phyloP scores from a whole-genome alignment of 2,797 vertebrate genomes.

The Gobio occitaniae region DNA sequence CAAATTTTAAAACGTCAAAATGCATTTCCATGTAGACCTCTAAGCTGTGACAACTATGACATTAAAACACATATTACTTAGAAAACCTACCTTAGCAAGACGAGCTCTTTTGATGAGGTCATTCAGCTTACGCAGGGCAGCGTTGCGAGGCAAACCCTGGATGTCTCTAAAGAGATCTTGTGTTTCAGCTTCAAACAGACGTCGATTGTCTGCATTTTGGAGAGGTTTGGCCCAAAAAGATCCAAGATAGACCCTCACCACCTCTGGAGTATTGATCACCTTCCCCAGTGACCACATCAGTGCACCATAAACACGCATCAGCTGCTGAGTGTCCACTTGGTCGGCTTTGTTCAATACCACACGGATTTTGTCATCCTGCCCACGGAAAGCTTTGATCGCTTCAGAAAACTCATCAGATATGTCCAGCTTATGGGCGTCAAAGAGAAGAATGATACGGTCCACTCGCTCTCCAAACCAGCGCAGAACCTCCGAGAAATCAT shows the following conservation, averaged over 20 bases:
- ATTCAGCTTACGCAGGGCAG: conserved; percentile 95
- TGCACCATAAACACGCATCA: conserved; percentile 96
- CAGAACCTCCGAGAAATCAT: conserved; percentile 94
- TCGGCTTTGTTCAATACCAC: conserved; percentile 97
- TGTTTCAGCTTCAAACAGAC: conserved; percentile 92
- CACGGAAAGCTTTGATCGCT: conserved; percentile 92
- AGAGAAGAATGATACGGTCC: conserved; percentile 95
- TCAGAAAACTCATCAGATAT: conserved; percentile 99
- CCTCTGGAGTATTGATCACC: conserved; percentile 95
- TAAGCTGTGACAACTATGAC: background rate
- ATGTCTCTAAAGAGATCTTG: conserved; percentile 96
- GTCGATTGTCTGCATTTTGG: conserved; percentile 92
- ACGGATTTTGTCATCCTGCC: conserved; percentile 97
- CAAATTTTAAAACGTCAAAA: background rate
- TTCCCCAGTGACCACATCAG: conserved; percentile 99
- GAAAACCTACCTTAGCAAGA: conserved; percentile 88
- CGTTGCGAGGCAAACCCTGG: conserved; percentile 92
- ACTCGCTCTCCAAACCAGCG: conserved; percentile 97
- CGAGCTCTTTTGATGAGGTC: conserved; percentile 96
- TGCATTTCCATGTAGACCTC: background rate
- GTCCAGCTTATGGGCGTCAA: conserved; percentile 97
- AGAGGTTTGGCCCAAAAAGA: conserved; percentile 97
- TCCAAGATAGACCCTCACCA: conserved; percentile 93
- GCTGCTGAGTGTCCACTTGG: conserved; percentile 97
- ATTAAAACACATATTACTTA: background rate